Evolutionary conservation across 2,888 invertebrate species (phyloP).

Genomic region (Leucania comma): DNA sequence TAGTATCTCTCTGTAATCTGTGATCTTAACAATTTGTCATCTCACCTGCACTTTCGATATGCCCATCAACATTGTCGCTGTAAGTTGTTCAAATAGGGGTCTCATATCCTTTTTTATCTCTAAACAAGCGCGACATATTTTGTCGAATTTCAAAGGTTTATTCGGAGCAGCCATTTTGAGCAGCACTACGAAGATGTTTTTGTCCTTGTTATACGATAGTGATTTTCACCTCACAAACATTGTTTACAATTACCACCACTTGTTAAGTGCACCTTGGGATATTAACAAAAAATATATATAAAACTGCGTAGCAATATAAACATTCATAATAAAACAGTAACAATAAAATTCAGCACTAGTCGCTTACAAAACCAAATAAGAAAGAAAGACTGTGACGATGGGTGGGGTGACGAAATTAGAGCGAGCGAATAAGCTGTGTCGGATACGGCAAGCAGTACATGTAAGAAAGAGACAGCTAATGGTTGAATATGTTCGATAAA

Average conservation of each 20-base stretch:
- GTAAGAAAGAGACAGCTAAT: constrained; percentile 76
- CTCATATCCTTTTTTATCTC: constrained; percentile 92
- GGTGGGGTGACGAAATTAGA: constrained; percentile 76
- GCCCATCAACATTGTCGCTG: constrained; percentile 92
- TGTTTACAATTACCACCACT: constrained; percentile 35
- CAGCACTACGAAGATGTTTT: constrained; percentile 80
- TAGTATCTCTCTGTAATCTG: too few relatives aligned
- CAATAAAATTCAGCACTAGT: constrained; percentile 64
- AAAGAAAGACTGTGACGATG: constrained; percentile 73
- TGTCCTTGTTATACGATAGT: constrained; percentile 81
- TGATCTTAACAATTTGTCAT: constrained; percentile 80
- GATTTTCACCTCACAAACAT: constrained; percentile 56
- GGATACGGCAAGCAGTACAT: constrained; percentile 11
- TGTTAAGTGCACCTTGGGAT: constrained; percentile 18
- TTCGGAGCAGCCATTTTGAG: constrained; percentile 86
- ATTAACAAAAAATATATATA: constrained; percentile 19
- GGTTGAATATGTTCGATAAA: constrained; percentile 74
- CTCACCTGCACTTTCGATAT: constrained; percentile 91
- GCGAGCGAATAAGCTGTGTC: constrained; percentile 67
- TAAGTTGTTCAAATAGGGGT: constrained; percentile 92
- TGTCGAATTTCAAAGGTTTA: constrained; percentile 88
- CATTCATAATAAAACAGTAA: constrained; percentile 42
- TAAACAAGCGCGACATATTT: constrained; percentile 92
- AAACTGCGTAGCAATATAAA: constrained; percentile 22
- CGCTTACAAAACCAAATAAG: constrained; percentile 76